These are phyloP conservation scores for Berghia stephanieae DNA, from an alignment of 1,140 invertebrate species.

Conservation along the genomic window DNA sequence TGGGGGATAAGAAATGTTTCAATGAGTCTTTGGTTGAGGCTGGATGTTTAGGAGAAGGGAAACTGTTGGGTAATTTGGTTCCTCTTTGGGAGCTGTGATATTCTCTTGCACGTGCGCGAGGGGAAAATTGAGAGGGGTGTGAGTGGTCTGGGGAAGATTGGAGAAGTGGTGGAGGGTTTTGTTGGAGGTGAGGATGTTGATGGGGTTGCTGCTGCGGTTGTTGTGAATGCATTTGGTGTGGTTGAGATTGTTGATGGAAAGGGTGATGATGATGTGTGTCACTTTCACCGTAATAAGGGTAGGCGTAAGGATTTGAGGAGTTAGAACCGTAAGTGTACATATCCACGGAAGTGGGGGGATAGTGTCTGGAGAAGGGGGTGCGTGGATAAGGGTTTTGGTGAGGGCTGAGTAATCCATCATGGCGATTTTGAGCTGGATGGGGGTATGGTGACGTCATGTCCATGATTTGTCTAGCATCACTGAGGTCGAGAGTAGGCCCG, in stretches of 20 bases:
- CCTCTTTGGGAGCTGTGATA: too few relatives aligned
- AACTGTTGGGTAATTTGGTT: too few relatives aligned
- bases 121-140: too few relatives aligned
- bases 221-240: too few relatives aligned
- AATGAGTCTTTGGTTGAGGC: neutral
- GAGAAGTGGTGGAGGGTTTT: too few relatives aligned
- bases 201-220: too few relatives aligned
- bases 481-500: conserved; percentile 38
- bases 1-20: conserved; percentile 13
- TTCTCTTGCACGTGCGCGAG: too few relatives aligned
- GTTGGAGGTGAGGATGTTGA: too few relatives aligned
- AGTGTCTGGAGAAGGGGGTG: conserved; percentile 32
- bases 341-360: conserved; percentile 32
- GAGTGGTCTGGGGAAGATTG: too few relatives aligned
- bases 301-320: neutral
- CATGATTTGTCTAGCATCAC: conserved; percentile 52
- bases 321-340: conserved; percentile 33
- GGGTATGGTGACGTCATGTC: conserved; percentile 60
- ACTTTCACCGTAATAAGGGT: neutral
- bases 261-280: conserved; percentile 2
- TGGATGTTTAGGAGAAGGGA: neutral
- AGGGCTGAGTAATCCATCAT: conserved; percentile 39
- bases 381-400: conserved; percentile 40
- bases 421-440: conserved; percentile 37
- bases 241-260: conserved; percentile 9